phyloP scores from a whole-genome alignment of 2,797 vertebrate species.

The Parambassis ranga region DNA sequence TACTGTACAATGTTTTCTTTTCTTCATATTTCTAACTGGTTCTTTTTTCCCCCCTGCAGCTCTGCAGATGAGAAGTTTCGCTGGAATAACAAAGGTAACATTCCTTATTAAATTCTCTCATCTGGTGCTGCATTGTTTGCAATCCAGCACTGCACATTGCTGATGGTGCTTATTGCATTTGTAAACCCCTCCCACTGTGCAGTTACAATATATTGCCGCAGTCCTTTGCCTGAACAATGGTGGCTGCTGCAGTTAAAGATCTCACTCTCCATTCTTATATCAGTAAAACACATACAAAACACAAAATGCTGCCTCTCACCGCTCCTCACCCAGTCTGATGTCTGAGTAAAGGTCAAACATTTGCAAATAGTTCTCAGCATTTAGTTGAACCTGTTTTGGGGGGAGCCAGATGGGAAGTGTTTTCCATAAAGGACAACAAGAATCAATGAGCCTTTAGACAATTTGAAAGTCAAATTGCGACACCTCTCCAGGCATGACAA shows the following conservation, averaged over 20 bases:
- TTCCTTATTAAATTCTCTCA: neutral
- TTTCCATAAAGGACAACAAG: constrained; percentile 22
- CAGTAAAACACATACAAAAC: neutral
- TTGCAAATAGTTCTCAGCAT: constrained; percentile 29
- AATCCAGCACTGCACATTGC: neutral
- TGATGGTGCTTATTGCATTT: constrained; percentile 19
- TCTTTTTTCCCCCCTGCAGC: constrained; percentile 76
- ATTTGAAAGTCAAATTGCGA: constrained; percentile 56
- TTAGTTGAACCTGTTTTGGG: constrained; percentile 32
- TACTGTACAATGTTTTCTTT: neutral
- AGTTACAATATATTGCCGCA: constrained; percentile 2
- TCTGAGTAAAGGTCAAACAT: constrained; percentile 33
- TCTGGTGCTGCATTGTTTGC: constrained; percentile 16
- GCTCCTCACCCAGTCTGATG: neutral
- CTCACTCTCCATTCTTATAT: neutral
- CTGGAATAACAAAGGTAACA: constrained; percentile 97
- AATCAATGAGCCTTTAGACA: constrained; percentile 36
- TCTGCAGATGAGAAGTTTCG: constrained; percentile 97
- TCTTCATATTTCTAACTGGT: constrained; percentile 29
- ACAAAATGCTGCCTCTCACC: neutral
- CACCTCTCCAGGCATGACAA: constrained; percentile 19
- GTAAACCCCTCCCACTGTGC: neutral
- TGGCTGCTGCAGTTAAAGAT: neutral
- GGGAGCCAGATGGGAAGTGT: constrained; percentile 21
- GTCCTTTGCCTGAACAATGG: neutral